phyloP scores from a whole-genome alignment of 1,140 invertebrate species.

The Pogonomyrmex barbatus region DNA sequence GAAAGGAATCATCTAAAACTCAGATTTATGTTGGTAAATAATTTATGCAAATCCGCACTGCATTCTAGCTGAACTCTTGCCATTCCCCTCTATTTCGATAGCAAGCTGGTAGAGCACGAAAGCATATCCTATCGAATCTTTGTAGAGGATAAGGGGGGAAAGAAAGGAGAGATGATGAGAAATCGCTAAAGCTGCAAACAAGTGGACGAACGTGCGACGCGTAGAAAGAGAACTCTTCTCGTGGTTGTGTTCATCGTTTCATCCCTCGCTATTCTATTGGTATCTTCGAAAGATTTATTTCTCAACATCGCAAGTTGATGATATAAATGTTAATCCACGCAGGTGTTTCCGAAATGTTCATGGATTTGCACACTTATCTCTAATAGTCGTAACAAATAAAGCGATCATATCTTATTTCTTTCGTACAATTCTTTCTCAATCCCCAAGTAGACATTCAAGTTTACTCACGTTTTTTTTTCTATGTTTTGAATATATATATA shows the following conservation, averaged over 20 bases:
- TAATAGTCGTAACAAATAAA: conserved; percentile 9
- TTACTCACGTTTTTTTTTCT: not conserved
- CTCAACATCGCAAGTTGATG: not conserved
- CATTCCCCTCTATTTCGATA: conserved; percentile 7
- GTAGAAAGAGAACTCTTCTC: conserved; percentile 62
- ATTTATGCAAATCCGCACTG: conserved; percentile 74
- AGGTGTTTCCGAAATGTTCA: conserved; percentile 5
- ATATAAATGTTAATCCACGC: not conserved
- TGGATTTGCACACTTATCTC: not conserved
- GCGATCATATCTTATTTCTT: not conserved
- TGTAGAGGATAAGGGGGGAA: conserved; percentile 12
- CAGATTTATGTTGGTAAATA: conserved; percentile 72
- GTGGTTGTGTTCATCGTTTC: conserved; percentile 58
- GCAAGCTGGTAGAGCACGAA: conserved; percentile 41
- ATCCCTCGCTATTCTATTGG: conserved; percentile 12
- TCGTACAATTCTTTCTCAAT: not conserved
- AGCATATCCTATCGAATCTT: conserved; percentile 62
- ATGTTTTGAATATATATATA: not conserved
- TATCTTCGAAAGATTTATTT: conserved; percentile 14
- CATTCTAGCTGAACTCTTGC: conserved; percentile 3
- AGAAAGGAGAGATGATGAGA: not conserved
- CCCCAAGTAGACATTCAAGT: not conserved
- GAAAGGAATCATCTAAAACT: conserved; percentile 61
- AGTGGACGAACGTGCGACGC: conserved; percentile 73
- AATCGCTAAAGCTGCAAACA: conserved; percentile 71